Evolutionary conservation across 2,113 vertebrate species (phyloP).

Genomic region (Macrotis lagotis): DNA sequence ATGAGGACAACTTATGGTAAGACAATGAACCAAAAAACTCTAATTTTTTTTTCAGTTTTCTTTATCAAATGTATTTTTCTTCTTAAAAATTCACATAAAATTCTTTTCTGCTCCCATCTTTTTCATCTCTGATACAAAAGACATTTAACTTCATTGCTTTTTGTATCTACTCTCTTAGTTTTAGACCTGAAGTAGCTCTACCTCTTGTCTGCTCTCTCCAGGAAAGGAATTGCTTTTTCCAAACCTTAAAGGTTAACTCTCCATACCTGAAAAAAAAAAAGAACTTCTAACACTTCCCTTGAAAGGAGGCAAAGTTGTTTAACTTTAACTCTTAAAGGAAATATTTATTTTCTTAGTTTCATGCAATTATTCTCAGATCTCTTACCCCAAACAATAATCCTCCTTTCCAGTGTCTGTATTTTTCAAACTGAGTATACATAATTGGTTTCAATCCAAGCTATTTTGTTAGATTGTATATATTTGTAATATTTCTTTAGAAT

Average conservation of each 20-base stretch:
- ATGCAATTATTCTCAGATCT: neutral
- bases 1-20: neutral
- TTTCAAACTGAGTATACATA: neutral
- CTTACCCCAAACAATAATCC: neutral
- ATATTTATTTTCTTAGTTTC: conserved; percentile 9
- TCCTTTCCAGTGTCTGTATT: neutral
- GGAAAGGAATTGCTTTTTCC: conserved; percentile 14
- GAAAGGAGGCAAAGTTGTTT: neutral
- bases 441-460: neutral
- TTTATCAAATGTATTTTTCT: neutral
- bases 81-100: neutral
- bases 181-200: neutral
- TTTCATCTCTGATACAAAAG: neutral
- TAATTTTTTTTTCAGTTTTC: neutral
- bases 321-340: neutral
- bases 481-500: neutral
- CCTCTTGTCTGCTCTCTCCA: neutral
- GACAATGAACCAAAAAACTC: neutral
- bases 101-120: neutral
- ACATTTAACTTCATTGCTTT: neutral
- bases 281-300: neutral
- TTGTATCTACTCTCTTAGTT: neutral
- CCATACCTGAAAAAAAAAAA: neutral
- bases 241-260: neutral
- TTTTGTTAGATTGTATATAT: neutral